Evolutionary conservation across 2,888 invertebrate genomes (phyloP).

Genomic region (Oxytorus armatus): DNA sequence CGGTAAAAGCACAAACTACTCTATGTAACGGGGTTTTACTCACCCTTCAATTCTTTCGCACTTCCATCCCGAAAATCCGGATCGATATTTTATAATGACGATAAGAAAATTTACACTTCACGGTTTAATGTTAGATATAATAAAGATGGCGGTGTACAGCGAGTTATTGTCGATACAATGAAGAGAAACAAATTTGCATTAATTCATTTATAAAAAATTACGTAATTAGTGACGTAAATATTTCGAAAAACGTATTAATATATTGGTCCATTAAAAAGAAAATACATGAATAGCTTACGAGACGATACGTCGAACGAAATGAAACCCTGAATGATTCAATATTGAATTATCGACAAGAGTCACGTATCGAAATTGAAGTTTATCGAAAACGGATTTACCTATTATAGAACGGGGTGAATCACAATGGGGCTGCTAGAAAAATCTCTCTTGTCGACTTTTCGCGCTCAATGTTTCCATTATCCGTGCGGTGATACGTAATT

Average conservation of each 20-base stretch:
- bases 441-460: constrained; percentile 24
- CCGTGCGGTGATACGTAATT: constrained; percentile 42
- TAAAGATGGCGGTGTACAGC: too few species aligned
- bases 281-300: not conserved
- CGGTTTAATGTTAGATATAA: too few species aligned
- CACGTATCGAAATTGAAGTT: constrained; percentile 26
- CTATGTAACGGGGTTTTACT: too few species aligned
- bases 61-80: too few species aligned
- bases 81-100: too few species aligned
- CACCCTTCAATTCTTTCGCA: too few species aligned
- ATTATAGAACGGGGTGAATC: constrained; percentile 41
- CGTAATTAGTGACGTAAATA: too few species aligned
- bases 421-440: constrained; percentile 10
- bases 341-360: not conserved
- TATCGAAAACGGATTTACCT: constrained; percentile 41
- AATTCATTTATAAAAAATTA: too few species aligned
- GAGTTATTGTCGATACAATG: too few species aligned
- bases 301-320: not conserved
- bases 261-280: not conserved
- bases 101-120: too few species aligned
- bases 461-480: constrained; percentile 44
- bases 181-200: too few species aligned
- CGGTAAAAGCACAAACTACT: not conserved
- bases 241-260: not conserved
- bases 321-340: not conserved